phyloP scores from a whole-genome alignment of 2,113 vertebrate genomes.

The Elaphurus davidianus region DNA sequence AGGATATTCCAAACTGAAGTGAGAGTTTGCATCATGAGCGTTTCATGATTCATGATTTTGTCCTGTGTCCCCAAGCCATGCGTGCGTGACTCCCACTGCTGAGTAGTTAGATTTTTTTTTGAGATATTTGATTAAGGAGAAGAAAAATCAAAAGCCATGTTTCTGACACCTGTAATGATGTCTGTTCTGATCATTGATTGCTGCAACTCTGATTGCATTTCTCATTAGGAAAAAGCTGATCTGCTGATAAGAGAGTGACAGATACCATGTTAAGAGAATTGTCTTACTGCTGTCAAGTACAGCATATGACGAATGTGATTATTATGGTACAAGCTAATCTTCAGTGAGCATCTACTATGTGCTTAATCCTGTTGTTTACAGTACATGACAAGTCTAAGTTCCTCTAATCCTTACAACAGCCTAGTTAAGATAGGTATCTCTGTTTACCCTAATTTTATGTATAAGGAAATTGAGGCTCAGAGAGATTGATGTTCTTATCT shows the following conservation, averaged over 20 bases:
- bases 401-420: background rate
- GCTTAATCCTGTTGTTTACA: background rate
- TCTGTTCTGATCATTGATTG: background rate
- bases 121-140: background rate
- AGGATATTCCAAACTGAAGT: background rate
- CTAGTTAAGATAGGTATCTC: background rate
- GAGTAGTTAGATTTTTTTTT: background rate
- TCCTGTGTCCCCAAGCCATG: background rate
- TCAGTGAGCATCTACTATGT: background rate
- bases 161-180: background rate
- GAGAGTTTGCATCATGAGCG: background rate
- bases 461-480: background rate
- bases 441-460: background rate
- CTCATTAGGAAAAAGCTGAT: background rate
- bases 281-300: background rate
- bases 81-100: accelerated
- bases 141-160: background rate
- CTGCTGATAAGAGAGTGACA: background rate
- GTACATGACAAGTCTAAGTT: background rate
- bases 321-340: background rate
- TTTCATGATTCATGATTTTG: background rate
- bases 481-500: background rate
- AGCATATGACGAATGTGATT: background rate
- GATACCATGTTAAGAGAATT: background rate
- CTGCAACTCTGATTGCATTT: background rate